Base-by-base conservation (phyloP, 2,797 vertebrate genomes). In the Gadopsis marmoratus region DNA sequence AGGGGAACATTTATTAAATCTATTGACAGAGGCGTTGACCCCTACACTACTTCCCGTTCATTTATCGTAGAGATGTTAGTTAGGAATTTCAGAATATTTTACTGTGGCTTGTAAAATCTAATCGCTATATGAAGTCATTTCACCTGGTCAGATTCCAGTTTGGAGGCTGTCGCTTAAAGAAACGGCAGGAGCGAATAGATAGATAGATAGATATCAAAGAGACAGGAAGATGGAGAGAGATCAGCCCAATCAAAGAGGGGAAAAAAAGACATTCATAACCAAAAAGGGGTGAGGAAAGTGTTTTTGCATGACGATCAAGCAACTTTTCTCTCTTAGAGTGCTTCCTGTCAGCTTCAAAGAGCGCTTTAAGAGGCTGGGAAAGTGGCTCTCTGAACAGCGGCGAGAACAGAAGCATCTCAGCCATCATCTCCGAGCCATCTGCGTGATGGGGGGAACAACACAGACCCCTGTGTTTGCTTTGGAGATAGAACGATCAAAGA, bases 401-500 rank as follows among this genome's bases (percentile, higher is more conserved):
- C 54, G 76, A 89, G 88, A 93, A 94, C 93, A 94, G 91, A 94
- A 89, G 84, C 83, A 91, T 93, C 87, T 92, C 87, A 85, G 84
- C 91, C 92, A 90, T 93, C 90, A 94, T 92, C 89, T 89, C 84
- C 43, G 17, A 85, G 88, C 90, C 88, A 92, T 92, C 91, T 90
- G 91, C 77, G 54, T 82, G 86, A 89, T 83, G 83, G 82, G 84
- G 90, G 88, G 88, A 89, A 89, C 88, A 91, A 94, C 94, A 94
- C 89, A 92, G 91, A 91, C 85, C 83, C 78, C 72, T 60, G 81
- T 93, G 93, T 95, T 95, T 94, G 92, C 92, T 94, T 93, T 93
- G 85, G 92, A 94, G 93, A 95, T 93, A 89, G 93, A 87, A 80
- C 89, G 86, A 94, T 94, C 90, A 93, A 95, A 95, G 93, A 94